Evolutionary conservation across 2,888 invertebrate genomes (phyloP), one percentile per base, ranked within the genome.

Genomic region (Lymantria dispar): DNA sequence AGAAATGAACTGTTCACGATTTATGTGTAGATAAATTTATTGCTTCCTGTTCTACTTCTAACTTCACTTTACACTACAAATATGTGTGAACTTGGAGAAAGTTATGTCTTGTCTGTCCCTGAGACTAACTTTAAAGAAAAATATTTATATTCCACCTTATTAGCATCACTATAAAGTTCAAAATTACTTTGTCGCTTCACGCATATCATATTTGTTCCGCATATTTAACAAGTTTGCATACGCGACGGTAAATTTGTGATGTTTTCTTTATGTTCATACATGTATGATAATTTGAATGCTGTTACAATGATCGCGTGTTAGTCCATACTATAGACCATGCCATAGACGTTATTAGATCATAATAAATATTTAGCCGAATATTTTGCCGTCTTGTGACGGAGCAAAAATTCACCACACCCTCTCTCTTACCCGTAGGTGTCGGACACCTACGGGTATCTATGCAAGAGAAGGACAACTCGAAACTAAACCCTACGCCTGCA

Each of bases 41-140:
- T 36, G 11, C 36, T 36, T 36, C 36, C 36, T 36, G 11, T 36
- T 36, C 36, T 11, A 36, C 11, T 11, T 36, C 36, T 11, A 36
- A 11, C 36, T 36, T 36, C 36, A 36, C 36, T 36, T 36, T 11
- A 36, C 36, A 36, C 36, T 22, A 58, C 64, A 82, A 83, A 82
- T 79, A 82, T 69, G 82, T 85, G 85, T 78, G 84, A 85, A 82
- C 73, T 72, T 70, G 60, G 68, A 67, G 82, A 82, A 83, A 83
- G 79, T 76, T 50, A 51, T 60, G 53, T 58, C 66, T 68, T 62
- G 64, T 68, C 48, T 22, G 46, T 56, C 56, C 54, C 60, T 60
- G 54, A 49, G 42, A 56, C 53, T 48, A 60, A 15, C 39, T 45
- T 48, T 3, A 45, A 10, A 8, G 40, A 15, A 43, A 22, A 3